Base-by-base conservation (phyloP, 2,113 vertebrate genomes). In the Furnarius figulus region DNA sequence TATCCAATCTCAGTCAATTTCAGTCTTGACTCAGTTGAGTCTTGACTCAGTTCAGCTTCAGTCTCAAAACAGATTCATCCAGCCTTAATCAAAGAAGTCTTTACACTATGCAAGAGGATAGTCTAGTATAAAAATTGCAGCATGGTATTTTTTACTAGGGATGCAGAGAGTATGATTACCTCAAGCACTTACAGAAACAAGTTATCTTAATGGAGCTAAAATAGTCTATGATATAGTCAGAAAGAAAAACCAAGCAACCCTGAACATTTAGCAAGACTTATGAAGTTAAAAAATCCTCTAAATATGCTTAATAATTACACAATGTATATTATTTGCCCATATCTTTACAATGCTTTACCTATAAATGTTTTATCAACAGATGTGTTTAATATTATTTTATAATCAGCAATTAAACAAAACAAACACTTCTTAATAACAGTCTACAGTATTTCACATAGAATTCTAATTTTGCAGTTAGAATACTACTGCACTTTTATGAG, bases 301-400 rank as follows among this genome's bases (percentile, higher is more conserved):
- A 25, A 9, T 22, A 83, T 72, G 18, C 9, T 78, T 78, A 58
- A 78, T 85, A 68, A 85, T 79, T 37, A 81, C n/a, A 46, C 6
- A 63, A 72, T 58, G 5, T n/a, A 28, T 92, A 53, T 80, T 84
- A 90, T 77, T 94, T 96, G 9, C 42, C 59, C 20, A 78, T 65
- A 90, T 20, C 8, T 94, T 85, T 83, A 30, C 62, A 89, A 14
- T 56, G 5, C 35, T 89, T 96, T 85, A 14, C 37, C 40, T 87
- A 73, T 91, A 90, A 77, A 87, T 62, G 25, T 67, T 93, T 55
- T 89, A 89, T 52, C 30, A 89, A 63, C 53, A 17, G 23, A 91
- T 62, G n/a, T 70, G 17, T 75, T 96, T 92, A 87, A 82, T 86
- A 84, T 73, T 82, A 82, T 80, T 96, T 96, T 94, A 97, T 78